These are phyloP conservation scores for Myrmecobius fasciatus DNA, from an alignment of 2,113 vertebrate species.

Conservation along the genomic window DNA sequence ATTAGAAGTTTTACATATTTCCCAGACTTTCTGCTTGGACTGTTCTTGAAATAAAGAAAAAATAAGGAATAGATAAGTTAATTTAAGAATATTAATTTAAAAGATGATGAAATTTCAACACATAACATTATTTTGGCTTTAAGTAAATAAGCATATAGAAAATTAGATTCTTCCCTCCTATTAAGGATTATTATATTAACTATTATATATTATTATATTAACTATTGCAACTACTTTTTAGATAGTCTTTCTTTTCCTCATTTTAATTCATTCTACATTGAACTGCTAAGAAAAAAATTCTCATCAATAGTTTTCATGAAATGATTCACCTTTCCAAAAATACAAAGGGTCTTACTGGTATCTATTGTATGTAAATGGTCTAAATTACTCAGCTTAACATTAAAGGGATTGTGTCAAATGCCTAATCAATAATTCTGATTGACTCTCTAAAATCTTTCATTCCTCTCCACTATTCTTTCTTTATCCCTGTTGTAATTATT, in stretches of 20 bases:
- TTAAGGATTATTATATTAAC: too few relatives aligned
- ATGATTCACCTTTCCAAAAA: neutral
- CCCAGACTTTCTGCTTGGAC: neutral
- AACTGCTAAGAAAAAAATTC: conserved; percentile 16
- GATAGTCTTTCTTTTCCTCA: conserved; percentile 10
- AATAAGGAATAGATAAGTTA: neutral
- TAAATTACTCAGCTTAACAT: too few relatives aligned
- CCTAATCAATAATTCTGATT: too few relatives aligned
- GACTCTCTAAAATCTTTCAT: too few relatives aligned
- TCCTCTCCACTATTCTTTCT: too few relatives aligned
- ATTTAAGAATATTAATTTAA: conserved; percentile 11
- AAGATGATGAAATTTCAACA: neutral
- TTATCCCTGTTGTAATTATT: too few relatives aligned
- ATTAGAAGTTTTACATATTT: neutral
- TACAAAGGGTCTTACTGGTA: too few relatives aligned
- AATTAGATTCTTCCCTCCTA: neutral
- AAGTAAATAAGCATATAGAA: neutral
- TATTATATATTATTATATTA: too few relatives aligned
- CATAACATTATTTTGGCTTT: neutral
- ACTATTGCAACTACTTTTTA: neutral
- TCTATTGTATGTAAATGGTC: too few relatives aligned
- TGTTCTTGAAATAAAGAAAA: neutral
- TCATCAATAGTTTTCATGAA: neutral
- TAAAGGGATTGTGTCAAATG: too few relatives aligned
- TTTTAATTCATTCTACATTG: neutral